Percentiles rank a stretch among this genome's conserved stretches.
Evolutionary conservation across 1,140 invertebrate species (phyloP).

Genomic region (Carposina sasakii): DNA sequence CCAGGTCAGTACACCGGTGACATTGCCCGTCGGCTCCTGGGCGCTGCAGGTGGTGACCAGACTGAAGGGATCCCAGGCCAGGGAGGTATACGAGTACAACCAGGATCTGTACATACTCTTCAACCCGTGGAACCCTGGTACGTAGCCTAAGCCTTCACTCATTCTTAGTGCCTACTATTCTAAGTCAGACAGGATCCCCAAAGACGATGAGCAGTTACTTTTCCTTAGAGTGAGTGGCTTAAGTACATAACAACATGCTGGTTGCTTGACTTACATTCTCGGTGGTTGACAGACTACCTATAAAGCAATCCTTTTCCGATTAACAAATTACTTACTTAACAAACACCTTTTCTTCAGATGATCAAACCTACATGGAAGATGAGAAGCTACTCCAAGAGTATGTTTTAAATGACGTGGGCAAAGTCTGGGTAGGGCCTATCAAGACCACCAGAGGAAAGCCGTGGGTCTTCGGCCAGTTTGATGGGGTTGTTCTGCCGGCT

Average conservation of each 20-base stretch:
- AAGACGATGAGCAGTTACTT: too few species aligned
- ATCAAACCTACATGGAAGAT: conserved; percentile 79
- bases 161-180: conserved; percentile 11
- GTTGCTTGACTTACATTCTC: too few species aligned
- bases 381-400: conserved; percentile 77
- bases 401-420: conserved; percentile 81
- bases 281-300: too few species aligned
- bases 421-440: conserved; percentile 82
- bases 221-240: too few species aligned
- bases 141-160: neutral
- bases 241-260: too few species aligned
- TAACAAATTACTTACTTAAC: too few species aligned
- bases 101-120: conserved; percentile 85
- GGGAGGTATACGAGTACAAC: conserved; percentile 65
- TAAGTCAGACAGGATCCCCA: too few species aligned
- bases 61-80: conserved; percentile 34
- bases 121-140: conserved; percentile 88
- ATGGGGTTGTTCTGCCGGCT: conserved; percentile 75
- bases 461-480: conserved; percentile 84
- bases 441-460: conserved; percentile 75
- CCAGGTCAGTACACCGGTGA: conserved; percentile 74
- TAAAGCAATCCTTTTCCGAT: too few species aligned
- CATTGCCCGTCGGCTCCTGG: conserved; percentile 77
- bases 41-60: conserved; percentile 74
- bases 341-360: conserved; percentile 61